phyloP scores from a whole-genome alignment of 1,140 invertebrate species.

The Bilobella aurantiaca region DNA sequence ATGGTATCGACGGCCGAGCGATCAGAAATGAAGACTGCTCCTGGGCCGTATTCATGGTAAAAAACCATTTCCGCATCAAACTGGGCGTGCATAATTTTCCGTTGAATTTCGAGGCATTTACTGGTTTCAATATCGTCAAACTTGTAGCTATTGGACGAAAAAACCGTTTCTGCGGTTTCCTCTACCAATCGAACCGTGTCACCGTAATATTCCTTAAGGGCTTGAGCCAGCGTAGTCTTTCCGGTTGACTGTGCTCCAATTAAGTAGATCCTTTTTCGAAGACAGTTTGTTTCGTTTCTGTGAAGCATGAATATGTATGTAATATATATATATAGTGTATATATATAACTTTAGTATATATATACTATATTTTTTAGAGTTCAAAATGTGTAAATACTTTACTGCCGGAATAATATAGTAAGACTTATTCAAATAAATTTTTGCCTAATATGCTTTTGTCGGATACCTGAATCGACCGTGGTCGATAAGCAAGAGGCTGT shows the following conservation, averaged over 20 bases:
- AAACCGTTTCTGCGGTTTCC: neutral
- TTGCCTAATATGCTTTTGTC: too few species aligned
- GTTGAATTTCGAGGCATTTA: neutral
- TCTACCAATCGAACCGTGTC: neutral
- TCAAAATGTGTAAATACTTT: too few species aligned
- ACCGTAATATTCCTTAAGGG: neutral
- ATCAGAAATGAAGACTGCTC: neutral
- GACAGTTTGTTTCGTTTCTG: too few species aligned
- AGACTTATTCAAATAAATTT: too few species aligned
- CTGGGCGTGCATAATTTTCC: neutral
- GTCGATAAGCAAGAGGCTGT: too few species aligned
- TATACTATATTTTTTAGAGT: too few species aligned
- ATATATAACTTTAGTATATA: too few species aligned
- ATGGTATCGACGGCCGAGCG: neutral
- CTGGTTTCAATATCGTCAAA: neutral
- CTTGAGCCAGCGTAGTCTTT: neutral
- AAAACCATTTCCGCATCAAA: neutral
- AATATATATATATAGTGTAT: too few species aligned
- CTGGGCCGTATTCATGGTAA: neutral
- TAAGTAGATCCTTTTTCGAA: neutral
- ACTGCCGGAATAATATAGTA: too few species aligned
- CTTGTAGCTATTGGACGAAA: neutral
- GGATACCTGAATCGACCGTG: too few species aligned
- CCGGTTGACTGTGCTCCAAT: neutral
- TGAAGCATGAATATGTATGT: too few species aligned